Percentiles rank a stretch among this genome's conserved stretches.
Conservation (phyloP, 2,888 invertebrate genomes). For the Byasa hedistus region DNA sequence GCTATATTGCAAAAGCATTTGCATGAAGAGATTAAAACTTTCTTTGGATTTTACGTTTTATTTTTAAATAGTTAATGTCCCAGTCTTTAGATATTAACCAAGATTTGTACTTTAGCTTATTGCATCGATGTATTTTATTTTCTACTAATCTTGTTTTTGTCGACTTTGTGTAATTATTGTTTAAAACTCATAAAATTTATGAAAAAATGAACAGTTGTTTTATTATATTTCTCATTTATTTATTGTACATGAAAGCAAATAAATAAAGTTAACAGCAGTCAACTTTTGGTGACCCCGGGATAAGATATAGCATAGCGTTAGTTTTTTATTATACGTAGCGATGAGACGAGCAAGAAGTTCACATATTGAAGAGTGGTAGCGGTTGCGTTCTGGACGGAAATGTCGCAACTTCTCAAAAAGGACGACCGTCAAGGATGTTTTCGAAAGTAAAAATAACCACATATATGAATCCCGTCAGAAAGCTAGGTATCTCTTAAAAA, state of each 20-base stretch:
- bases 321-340: too few relatives aligned
- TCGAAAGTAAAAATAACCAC: too few relatives aligned
- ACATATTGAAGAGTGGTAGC: too few relatives aligned
- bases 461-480: too few relatives aligned
- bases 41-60: slow-evolving; percentile 31
- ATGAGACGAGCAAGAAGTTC: too few relatives aligned
- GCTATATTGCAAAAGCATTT: slow-evolving; percentile 30
- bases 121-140: slow-evolving; percentile 63
- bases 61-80: slow-evolving; percentile 51
- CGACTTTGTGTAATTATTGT: slow-evolving; percentile 60
- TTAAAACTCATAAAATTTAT: slow-evolving; percentile 48
- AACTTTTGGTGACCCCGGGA: too few relatives aligned
- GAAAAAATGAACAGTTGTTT: slow-evolving; percentile 32
- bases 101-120: slow-evolving; percentile 55
- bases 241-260: background rate
- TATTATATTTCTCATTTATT: slow-evolving; percentile 11
- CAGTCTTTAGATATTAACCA: slow-evolving; percentile 41
- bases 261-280: too few relatives aligned
- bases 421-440: too few relatives aligned
- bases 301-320: too few relatives aligned
- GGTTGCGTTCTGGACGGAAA: too few relatives aligned
- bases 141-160: slow-evolving; percentile 48
- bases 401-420: too few relatives aligned
- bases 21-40: slow-evolving; percentile 32
- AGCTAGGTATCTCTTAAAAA: too few relatives aligned